phyloP scores from a whole-genome alignment of 1,140 invertebrate genomes.

The Atta colombica region DNA sequence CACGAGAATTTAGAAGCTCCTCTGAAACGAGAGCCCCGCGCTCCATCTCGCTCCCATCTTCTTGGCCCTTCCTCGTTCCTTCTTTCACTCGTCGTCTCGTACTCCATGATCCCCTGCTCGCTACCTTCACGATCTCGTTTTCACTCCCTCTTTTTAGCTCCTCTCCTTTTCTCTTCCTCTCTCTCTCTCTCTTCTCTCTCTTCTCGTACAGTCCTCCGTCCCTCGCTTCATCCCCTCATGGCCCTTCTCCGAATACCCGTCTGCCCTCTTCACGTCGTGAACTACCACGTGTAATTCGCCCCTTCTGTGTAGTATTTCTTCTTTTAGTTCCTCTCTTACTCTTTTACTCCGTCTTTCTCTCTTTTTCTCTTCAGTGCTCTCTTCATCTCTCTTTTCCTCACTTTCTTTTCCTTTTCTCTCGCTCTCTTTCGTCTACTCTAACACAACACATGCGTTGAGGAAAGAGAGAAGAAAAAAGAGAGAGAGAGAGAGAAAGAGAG shows the following conservation, averaged over 20 bases:
- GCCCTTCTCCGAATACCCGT: conserved; percentile 59
- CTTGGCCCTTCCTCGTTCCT: conserved; percentile 50
- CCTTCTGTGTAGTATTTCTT: conserved; percentile 48
- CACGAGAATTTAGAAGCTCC: conserved; percentile 44
- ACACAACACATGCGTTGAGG: conserved; percentile 67
- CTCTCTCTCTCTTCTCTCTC: conserved; percentile 1
- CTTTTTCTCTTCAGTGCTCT: conserved; percentile 1
- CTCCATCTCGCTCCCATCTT: conserved; percentile 25
- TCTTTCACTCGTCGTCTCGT: conserved; percentile 69
- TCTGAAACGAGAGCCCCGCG: conserved; percentile 40
- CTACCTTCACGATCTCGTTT: conserved; percentile 73
- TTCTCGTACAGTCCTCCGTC: background rate
- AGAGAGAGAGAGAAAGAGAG: conserved; percentile 22
- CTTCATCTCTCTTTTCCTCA: conserved; percentile 34
- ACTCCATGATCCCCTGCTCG: conserved; percentile 48
- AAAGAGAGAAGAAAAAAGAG: conserved; percentile 36
- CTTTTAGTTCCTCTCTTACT: conserved; percentile 43
- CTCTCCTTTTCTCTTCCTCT: conserved; percentile 7
- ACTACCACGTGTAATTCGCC: conserved; percentile 46
- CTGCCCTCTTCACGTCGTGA: conserved; percentile 61
- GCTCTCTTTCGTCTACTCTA: conserved; percentile 70
- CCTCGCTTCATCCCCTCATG: conserved; percentile 29
- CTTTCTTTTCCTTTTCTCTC: conserved; percentile 58
- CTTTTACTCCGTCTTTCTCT: conserved; percentile 40
- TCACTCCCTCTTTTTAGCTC: conserved; percentile 65